phyloP scores from a whole-genome alignment of 53 echinoderm and acorn worm species.

The Mesocentrotus franciscanus region DNA sequence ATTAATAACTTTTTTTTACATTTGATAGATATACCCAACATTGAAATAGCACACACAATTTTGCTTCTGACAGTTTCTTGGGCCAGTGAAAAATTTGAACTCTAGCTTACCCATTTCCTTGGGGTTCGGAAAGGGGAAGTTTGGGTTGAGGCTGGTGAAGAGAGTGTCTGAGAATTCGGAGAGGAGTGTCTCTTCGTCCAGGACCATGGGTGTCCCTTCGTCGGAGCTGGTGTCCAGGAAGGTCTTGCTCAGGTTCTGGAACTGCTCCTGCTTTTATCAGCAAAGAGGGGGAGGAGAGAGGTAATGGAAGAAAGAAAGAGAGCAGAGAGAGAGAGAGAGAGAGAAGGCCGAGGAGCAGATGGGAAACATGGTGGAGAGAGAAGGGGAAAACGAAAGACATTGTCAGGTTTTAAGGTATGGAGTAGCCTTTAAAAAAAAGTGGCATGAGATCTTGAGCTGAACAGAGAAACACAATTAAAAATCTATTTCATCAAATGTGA shows the following conservation, averaged over 20 bases:
- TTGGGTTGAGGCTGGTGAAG: conserved; percentile 94
- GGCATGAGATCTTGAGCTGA: too few relatives aligned
- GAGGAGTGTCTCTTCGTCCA: conserved; percentile 92
- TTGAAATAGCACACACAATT: not conserved
- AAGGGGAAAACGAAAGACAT: not conserved
- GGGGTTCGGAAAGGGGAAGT: conserved; percentile 92
- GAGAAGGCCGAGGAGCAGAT: too few relatives aligned
- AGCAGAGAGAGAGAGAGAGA: not conserved
- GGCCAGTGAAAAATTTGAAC: not conserved
- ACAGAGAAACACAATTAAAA: too few relatives aligned
- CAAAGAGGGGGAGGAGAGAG: not conserved
- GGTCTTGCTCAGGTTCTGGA: not conserved
- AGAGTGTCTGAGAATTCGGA: conserved; percentile 97
- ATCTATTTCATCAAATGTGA: too few relatives aligned
- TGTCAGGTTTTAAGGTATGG: too few relatives aligned
- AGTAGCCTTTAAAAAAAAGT: too few relatives aligned
- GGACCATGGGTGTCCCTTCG: conserved; percentile 81
- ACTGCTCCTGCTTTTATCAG: not conserved
- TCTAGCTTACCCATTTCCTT: conserved; percentile 84
- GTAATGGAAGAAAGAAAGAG: not conserved
- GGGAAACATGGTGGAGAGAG: not conserved
- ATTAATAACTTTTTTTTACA: too few relatives aligned
- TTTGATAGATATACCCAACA: not conserved
- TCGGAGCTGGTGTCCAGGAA: conserved; percentile 33
- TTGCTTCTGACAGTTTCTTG: not conserved